phyloP scores from a whole-genome alignment of 2,888 invertebrate species.

The Neoaliturus tenellus region DNA sequence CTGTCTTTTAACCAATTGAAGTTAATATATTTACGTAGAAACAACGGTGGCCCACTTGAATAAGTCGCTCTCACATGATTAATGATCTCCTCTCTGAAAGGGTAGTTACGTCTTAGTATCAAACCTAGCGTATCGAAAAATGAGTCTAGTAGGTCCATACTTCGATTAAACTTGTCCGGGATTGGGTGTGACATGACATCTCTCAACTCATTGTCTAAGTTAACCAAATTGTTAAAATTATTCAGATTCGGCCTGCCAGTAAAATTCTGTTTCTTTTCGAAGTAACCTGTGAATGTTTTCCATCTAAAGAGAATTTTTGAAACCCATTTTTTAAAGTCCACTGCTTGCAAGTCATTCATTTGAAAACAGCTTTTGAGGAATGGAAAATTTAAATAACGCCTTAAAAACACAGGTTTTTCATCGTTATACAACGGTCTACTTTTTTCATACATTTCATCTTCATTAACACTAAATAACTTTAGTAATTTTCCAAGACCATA shows the following conservation, averaged over 20 bases:
- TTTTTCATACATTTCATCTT: slow-evolving; percentile 18
- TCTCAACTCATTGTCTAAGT: slow-evolving; percentile 2
- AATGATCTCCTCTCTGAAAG: slow-evolving; percentile 12
- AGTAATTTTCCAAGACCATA: slow-evolving; percentile 31
- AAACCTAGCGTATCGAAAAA: slow-evolving; percentile 5
- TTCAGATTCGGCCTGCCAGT: slow-evolving; percentile 19
- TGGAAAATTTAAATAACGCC: slow-evolving; percentile 26
- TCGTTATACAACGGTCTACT: slow-evolving; percentile 13
- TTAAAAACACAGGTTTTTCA: slow-evolving; percentile 35
- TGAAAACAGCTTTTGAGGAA: slow-evolving; percentile 20
- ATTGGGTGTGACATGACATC: background rate
- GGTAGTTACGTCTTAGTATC: slow-evolving; percentile 23
- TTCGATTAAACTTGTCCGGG: slow-evolving; percentile 8
- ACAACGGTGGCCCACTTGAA: slow-evolving; percentile 1
- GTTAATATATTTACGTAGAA: slow-evolving; percentile 38
- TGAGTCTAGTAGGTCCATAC: slow-evolving; percentile 3
- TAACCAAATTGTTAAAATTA: slow-evolving; percentile 27
- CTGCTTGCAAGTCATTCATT: slow-evolving; percentile 28
- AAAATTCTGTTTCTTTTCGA: slow-evolving; percentile 7
- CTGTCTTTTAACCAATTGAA: background rate
- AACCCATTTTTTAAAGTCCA: slow-evolving; percentile 27
- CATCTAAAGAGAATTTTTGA: slow-evolving; percentile 28
- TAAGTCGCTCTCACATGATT: slow-evolving; percentile 23
- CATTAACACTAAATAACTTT: background rate
- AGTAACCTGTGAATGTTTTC: slow-evolving; percentile 18